These are phyloP conservation scores for Poicephalus meyeri DNA, from an alignment of 2,113 vertebrate species.

Conservation along the genomic window DNA sequence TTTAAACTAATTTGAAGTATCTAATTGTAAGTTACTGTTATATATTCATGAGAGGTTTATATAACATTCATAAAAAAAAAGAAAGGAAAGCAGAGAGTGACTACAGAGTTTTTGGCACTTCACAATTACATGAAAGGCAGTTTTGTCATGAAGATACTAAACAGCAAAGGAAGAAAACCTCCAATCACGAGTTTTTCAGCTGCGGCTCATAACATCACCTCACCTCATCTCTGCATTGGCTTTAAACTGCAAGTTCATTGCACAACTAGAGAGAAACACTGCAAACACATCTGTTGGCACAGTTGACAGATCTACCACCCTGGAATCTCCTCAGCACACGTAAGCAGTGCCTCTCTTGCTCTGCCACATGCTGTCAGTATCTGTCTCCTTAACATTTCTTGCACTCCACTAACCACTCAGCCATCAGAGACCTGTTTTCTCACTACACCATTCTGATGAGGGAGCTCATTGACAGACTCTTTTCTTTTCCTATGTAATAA, in stretches of 20 bases:
- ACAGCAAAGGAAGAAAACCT: background rate
- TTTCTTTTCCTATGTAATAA: background rate
- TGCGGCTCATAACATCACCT: background rate
- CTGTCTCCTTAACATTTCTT: background rate
- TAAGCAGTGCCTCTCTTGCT: background rate
- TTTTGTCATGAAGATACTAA: background rate
- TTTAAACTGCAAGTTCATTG: background rate
- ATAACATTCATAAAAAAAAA: background rate
- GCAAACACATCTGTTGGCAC: background rate
- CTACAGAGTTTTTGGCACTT: background rate
- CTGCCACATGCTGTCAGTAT: background rate
- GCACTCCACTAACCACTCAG: background rate
- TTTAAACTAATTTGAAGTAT: background rate
- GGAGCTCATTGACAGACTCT: background rate
- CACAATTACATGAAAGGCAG: background rate
- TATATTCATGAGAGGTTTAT: background rate
- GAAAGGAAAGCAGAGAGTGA: background rate
- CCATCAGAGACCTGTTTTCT: background rate
- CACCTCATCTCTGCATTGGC: background rate
- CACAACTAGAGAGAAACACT: background rate
- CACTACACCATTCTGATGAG: background rate
- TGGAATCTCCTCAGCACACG: background rate
- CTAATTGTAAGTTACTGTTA: background rate
- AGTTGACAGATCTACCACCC: background rate
- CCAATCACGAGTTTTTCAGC: background rate